A percentile compares a stretch with the other conserved stretches of the same genome.
Conservation (phyloP, 2,888 invertebrate species). For the Carabus problematicus region DNA sequence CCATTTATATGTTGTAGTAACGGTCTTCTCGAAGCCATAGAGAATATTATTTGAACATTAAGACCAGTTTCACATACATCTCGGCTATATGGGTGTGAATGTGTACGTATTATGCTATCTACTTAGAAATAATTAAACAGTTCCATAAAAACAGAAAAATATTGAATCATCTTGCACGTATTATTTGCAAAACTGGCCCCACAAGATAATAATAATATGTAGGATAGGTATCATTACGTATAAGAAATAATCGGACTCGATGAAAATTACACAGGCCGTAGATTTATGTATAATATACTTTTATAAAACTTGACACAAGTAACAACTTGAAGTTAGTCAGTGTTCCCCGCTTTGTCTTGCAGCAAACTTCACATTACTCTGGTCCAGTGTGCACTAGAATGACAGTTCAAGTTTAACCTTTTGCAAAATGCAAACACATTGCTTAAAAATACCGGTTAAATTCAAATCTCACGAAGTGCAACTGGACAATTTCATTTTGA, state of each 20-base stretch:
- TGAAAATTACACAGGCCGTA: slow-evolving; percentile 39
- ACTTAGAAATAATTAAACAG: slow-evolving; percentile 40
- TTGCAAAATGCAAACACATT: too few species aligned
- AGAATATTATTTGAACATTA: slow-evolving; percentile 23
- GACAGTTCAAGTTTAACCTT: too few species aligned
- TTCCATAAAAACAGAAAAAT: background rate
- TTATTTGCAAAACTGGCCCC: slow-evolving; percentile 41
- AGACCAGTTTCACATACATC: slow-evolving; percentile 39
- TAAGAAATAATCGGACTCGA: slow-evolving; percentile 14
- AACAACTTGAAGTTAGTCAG: too few species aligned
- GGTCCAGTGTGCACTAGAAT: too few species aligned
- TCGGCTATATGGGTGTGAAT: slow-evolving; percentile 28
- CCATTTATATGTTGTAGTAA: slow-evolving; percentile 29
- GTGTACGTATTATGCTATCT: slow-evolving; percentile 34
- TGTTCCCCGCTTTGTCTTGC: too few species aligned
- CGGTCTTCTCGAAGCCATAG: slow-evolving; percentile 20
- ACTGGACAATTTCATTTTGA: too few species aligned
- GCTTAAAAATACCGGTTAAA: too few species aligned
- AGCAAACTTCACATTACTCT: too few species aligned
- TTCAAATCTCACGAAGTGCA: too few species aligned
- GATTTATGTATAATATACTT: slow-evolving; percentile 6
- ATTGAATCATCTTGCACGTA: slow-evolving; percentile 15
- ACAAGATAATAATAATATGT: slow-evolving; percentile 15
- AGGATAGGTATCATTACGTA: too few species aligned
- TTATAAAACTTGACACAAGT: too few species aligned